Evolutionary conservation across 2,797 vertebrate species (phyloP).

Genomic region (Tenualosa thibaudeaui): DNA sequence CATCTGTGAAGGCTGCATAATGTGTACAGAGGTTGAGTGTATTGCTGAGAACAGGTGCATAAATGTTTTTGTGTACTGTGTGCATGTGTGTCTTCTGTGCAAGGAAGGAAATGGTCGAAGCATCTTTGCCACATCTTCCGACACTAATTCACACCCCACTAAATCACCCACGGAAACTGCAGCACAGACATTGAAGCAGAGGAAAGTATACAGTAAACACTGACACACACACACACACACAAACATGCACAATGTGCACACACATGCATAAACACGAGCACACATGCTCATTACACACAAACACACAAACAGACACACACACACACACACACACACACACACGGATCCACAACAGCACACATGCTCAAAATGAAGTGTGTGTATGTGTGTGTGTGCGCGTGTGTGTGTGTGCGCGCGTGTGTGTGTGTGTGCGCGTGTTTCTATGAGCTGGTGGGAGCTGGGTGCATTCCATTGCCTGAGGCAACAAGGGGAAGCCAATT

Average conservation of each 20-base stretch:
- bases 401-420: not conserved
- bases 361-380: too few species aligned
- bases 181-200: not conserved
- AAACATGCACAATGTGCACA: not conserved
- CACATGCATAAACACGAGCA: not conserved
- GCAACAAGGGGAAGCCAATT: conserved; percentile 30
- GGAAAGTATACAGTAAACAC: not conserved
- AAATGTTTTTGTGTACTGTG: not conserved
- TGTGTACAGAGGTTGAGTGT: not conserved
- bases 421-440: not conserved
- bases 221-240: not conserved
- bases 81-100: not conserved
- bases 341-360: too few species aligned
- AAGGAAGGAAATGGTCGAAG: not conserved
- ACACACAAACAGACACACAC: too few species aligned
- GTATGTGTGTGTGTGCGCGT: not conserved
- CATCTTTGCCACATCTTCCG: not conserved
- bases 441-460: not conserved
- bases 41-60: not conserved
- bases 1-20: not conserved
- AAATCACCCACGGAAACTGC: too few species aligned
- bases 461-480: conserved; percentile 5
- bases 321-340: too few species aligned
- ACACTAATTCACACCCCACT: not conserved
- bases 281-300: too few species aligned